Conservation (phyloP, 2,797 vertebrate species). For the Microctenopoma steveboyesi region DNA sequence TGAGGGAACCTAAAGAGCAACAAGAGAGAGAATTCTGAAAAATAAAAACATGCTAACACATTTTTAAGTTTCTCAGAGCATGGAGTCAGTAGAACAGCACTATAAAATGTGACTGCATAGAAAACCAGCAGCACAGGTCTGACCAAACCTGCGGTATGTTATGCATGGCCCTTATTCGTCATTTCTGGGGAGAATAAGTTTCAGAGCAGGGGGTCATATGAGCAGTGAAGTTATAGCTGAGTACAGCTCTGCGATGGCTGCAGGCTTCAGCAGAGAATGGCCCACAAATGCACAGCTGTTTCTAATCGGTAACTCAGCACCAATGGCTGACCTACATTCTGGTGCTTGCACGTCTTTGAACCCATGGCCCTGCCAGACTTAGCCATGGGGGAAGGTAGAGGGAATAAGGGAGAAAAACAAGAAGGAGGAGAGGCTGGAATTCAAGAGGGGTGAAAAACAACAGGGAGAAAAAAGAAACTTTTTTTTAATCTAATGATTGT, state of each 20-base stretch:
- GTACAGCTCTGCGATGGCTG: conserved; percentile 45
- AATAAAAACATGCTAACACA: conserved; percentile 13
- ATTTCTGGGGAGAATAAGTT: conserved; percentile 39
- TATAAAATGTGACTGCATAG: conserved; percentile 28
- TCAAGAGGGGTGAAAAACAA: conserved; percentile 49
- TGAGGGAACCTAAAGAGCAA: conserved; percentile 33
- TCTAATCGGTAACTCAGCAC: conserved; percentile 86
- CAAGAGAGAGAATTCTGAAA: conserved; percentile 34
- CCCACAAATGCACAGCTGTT: conserved; percentile 83
- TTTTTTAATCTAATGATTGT: conserved; percentile 14
- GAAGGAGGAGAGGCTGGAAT: conserved; percentile 58
- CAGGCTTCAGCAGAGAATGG: conserved; percentile 65
- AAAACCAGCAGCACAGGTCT: conserved; percentile 12
- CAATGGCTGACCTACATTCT: conserved; percentile 86
- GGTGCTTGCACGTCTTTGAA: conserved; percentile 79
- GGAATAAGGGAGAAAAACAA: conserved; percentile 72
- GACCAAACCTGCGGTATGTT: conserved; percentile 19
- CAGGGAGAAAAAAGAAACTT: not conserved
- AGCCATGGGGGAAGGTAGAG: conserved; percentile 74
- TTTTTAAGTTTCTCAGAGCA: conserved; percentile 20
- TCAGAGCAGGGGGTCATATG: conserved; percentile 23
- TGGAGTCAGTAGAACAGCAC: not conserved
- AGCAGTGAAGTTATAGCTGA: conserved; percentile 35
- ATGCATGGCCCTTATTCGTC: conserved; percentile 49
- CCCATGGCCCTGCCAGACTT: conserved; percentile 76